phyloP scores from a whole-genome alignment of 2,797 vertebrate genomes.

The Centropyge bicolor region DNA sequence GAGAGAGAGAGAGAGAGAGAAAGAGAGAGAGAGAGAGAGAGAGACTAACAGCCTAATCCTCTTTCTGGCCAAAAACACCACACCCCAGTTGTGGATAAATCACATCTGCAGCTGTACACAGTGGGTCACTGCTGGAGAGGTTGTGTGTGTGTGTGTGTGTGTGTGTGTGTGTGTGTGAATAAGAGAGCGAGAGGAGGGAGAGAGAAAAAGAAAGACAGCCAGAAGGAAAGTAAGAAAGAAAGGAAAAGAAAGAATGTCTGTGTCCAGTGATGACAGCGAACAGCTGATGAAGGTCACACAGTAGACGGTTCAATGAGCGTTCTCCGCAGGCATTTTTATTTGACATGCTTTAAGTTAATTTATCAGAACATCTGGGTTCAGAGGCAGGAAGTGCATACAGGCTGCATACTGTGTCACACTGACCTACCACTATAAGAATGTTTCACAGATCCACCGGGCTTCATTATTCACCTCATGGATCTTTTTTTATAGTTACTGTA shows the following conservation, averaged over 20 bases:
- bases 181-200: background rate
- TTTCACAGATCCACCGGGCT: slow-evolving; percentile 52
- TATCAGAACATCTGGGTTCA: slow-evolving; percentile 71
- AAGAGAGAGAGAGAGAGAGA: slow-evolving; percentile 37
- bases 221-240: slow-evolving; percentile 39
- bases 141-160: slow-evolving; percentile 49
- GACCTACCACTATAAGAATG: slow-evolving; percentile 55
- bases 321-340: slow-evolving; percentile 72
- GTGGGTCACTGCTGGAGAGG: slow-evolving; percentile 82
- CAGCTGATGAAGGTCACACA: slow-evolving; percentile 78
- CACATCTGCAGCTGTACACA: slow-evolving; percentile 84
- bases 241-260: slow-evolving; percentile 52
- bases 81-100: slow-evolving; percentile 84
- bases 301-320: slow-evolving; percentile 63
- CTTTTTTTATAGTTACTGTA: slow-evolving; percentile 29
- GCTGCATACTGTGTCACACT: slow-evolving; percentile 62
- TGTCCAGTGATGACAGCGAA: slow-evolving; percentile 74
- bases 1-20: slow-evolving; percentile 48
- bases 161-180: slow-evolving; percentile 31
- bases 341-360: slow-evolving; percentile 70
- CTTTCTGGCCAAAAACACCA: slow-evolving; percentile 82
- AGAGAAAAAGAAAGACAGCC: slow-evolving; percentile 25
- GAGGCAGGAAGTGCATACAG: slow-evolving; percentile 62
- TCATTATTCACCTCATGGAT: slow-evolving; percentile 52
- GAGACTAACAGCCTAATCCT: slow-evolving; percentile 73